Percentiles rank a stretch among this genome's conserved stretches.
phyloP scores from a whole-genome alignment of 2,888 invertebrate genomes.

The Serrognathus titanus region DNA sequence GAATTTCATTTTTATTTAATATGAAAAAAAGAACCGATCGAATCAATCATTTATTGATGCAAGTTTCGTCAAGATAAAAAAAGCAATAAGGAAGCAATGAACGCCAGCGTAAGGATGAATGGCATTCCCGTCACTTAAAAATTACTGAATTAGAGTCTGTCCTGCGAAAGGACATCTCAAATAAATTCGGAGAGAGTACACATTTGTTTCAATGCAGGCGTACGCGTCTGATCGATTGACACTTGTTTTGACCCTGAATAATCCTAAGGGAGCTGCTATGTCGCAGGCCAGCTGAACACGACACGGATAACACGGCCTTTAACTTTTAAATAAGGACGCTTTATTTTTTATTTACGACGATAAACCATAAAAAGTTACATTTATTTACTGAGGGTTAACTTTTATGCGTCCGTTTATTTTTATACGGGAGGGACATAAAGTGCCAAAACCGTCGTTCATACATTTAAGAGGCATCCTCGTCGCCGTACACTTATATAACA shows the following conservation, averaged over 20 bases:
- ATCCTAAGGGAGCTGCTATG: constrained; percentile 27
- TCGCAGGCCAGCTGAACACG: constrained; percentile 22
- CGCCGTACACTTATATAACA: too few species aligned
- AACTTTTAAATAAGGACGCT: constrained; percentile 24
- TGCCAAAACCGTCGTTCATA: too few species aligned
- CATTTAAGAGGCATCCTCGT: too few species aligned
- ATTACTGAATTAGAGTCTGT: not conserved
- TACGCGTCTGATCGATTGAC: constrained; percentile 28
- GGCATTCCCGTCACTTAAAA: constrained; percentile 1
- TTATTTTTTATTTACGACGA: constrained; percentile 25
- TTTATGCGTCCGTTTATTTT: not conserved
- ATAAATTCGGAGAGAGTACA: constrained; percentile 22
- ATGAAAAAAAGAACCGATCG: too few species aligned
- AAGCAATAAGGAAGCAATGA: not conserved
- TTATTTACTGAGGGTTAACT: constrained; percentile 4
- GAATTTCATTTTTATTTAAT: too few species aligned
- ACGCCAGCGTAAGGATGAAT: not conserved
- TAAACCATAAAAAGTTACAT: constrained; percentile 18
- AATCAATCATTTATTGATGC: too few species aligned
- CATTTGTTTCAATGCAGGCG: constrained; percentile 18
- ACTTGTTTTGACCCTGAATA: constrained; percentile 34
- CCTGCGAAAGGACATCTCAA: constrained; percentile 21
- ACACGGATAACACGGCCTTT: constrained; percentile 26
- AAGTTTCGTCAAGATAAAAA: too few species aligned
- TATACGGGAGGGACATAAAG: not conserved